phyloP scores from a whole-genome alignment of 1,140 invertebrate genomes.

The Brachionus calyciflorus region DNA sequence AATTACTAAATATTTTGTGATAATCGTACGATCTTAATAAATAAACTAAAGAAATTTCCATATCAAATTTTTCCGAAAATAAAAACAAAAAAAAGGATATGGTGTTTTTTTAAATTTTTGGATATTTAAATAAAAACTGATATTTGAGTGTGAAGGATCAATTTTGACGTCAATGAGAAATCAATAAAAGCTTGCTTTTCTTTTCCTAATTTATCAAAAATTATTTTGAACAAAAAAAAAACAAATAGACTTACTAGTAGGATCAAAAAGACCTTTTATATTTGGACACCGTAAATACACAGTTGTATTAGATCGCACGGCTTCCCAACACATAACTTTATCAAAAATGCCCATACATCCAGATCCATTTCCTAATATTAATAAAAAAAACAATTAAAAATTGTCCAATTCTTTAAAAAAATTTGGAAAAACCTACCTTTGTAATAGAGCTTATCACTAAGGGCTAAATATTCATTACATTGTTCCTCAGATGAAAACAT shows the following conservation, averaged over 20 bases:
- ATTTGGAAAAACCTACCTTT: too few species aligned
- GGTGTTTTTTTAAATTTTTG: too few species aligned
- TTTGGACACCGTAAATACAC: constrained; percentile 25
- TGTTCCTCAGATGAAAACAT: constrained; percentile 6
- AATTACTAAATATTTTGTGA: too few species aligned
- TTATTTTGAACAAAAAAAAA: background rate
- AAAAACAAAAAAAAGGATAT: too few species aligned
- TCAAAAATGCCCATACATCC: constrained; percentile 27
- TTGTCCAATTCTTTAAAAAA: background rate
- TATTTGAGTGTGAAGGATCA: too few species aligned
- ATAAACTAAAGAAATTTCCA: too few species aligned
- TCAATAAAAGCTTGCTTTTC: too few species aligned
- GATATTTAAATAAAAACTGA: too few species aligned
- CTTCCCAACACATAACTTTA: constrained; percentile 27
- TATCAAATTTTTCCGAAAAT: too few species aligned
- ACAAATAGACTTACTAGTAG: background rate
- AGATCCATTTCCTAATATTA: constrained; percentile 5
- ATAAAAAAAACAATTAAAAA: background rate
- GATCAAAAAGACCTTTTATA: constrained; percentile 30
- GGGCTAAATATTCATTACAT: constrained; percentile 4
- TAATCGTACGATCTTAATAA: too few species aligned
- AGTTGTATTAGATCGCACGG: background rate
- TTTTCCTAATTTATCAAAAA: too few species aligned
- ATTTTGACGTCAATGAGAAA: too few species aligned
- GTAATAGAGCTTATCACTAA: constrained; percentile 3